Conservation (phyloP, 2,797 vertebrate species). For the Gobionotothen gibberifrons region DNA sequence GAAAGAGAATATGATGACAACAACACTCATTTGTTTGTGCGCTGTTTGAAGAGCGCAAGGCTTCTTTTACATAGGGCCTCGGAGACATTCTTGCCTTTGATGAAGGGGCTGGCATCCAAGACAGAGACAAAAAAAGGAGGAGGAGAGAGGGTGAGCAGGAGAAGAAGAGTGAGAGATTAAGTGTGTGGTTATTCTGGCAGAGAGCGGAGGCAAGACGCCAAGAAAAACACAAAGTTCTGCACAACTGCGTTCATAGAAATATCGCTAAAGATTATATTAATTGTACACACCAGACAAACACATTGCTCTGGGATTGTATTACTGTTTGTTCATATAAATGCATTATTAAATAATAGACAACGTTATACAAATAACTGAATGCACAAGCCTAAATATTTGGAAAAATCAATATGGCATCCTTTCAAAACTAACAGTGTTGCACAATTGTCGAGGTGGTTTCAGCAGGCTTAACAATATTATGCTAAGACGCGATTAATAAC, state of each 20-base stretch:
- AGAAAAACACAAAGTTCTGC: constrained; percentile 59
- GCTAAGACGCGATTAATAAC: constrained; percentile 44
- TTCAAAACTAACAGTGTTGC: constrained; percentile 61
- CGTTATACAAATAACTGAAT: constrained; percentile 63
- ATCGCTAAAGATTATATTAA: constrained; percentile 26
- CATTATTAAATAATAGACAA: constrained; percentile 72
- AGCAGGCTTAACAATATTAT: constrained; percentile 48
- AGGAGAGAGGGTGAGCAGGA: constrained; percentile 33
- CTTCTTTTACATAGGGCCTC: constrained; percentile 54
- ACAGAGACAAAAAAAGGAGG: constrained; percentile 22
- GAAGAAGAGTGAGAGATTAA: constrained; percentile 63
- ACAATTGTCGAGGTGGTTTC: constrained; percentile 49
- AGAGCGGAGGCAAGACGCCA: constrained; percentile 65
- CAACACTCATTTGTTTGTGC: constrained; percentile 35
- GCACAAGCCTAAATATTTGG: constrained; percentile 72
- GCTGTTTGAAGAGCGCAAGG: constrained; percentile 6
- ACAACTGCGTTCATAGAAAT: constrained; percentile 15
- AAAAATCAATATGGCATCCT: constrained; percentile 53
- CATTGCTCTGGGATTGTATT: constrained; percentile 37
- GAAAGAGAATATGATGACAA: constrained; percentile 12
- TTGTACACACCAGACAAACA: constrained; percentile 1
- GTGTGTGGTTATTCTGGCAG: constrained; percentile 69
- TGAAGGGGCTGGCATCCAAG: constrained; percentile 53
- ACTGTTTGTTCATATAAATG: constrained; percentile 55
- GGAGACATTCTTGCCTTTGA: constrained; percentile 60